Base-by-base conservation (phyloP, 2,797 vertebrate genomes). In the Platyrinchus mystaceus region DNA sequence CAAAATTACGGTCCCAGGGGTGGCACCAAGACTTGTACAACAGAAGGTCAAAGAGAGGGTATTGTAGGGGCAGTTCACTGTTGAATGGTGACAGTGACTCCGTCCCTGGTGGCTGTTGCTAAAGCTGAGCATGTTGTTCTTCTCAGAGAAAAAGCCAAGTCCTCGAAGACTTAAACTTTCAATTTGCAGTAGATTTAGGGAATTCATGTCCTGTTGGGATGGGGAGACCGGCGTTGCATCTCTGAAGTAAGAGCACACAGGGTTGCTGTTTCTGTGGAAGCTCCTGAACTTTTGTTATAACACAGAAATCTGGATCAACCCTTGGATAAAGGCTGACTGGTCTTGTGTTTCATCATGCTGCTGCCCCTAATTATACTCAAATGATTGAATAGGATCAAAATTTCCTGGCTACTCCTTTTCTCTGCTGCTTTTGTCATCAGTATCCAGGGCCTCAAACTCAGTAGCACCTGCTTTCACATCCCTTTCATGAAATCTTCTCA, bases 181-280 rank as follows among this genome's bases (percentile, higher is more conserved):
- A 71, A 10, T 58, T 22, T 86, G 32, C 30, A 46, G 27, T 58
- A 23, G 9, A 44, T 13, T 47, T 69, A 63, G 30, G 28, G 52
- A 89, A 13, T 8, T 34, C 23, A 2, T 5, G 27, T 62, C 18
- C 16, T 78, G 32, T 3, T 56, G 47, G 52, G 41, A 56, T 5
- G 8, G 10, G n/a, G 23, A 91, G 28, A 36, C 7, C 43, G 11
- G 13, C 0, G 1, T 7, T 32, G 7, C 7, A 8, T 7, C 21
- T 75, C 68, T 69, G 62, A 32, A 81, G 64, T 2, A 52, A 50
- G 36, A 84, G 46, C 23, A 69, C 27, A n/a, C 9, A 26, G 64
- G 43, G 36, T 11, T 12, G 28, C n/a, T 62, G 30, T 27, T 88
- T 12, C 28, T 37, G 15, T 43, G 34, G 39, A 11, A 70, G 49